A percentile compares a stretch with the other conserved stretches of the same genome.
These are phyloP conservation scores for Staurois parvus DNA, from an alignment of 2,797 vertebrate species.

Conservation along the genomic window DNA sequence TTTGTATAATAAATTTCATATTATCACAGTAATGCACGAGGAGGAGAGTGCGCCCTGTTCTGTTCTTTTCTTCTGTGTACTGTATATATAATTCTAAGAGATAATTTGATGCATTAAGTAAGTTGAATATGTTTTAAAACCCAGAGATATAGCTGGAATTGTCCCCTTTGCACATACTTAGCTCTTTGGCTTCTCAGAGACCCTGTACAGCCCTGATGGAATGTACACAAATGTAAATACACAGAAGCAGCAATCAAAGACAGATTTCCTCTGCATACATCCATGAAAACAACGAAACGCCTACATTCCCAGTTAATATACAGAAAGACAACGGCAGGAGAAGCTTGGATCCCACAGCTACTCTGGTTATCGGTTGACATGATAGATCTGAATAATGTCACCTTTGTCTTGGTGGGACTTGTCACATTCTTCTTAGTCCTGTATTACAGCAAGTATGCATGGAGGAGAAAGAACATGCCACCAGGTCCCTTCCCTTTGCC, in stretches of 20 bases:
- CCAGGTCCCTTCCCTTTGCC: constrained; percentile 37
- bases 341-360: background rate
- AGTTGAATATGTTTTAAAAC: too few relatives aligned
- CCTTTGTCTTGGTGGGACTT: background rate
- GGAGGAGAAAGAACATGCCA: constrained; percentile 18
- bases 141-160: too few relatives aligned
- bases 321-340: background rate
- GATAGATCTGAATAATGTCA: background rate
- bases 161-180: background rate
- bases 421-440: background rate
- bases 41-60: too few relatives aligned
- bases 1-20: too few relatives aligned
- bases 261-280: background rate
- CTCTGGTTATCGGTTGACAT: background rate
- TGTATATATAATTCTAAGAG: too few relatives aligned
- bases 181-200: background rate
- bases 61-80: too few relatives aligned
- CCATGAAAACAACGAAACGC: too few relatives aligned
- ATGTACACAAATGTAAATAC: constrained; percentile 13
- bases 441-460: background rate
- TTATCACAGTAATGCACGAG: too few relatives aligned
- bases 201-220: background rate
- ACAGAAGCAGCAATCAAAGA: background rate
- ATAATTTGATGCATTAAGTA: too few relatives aligned
- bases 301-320: constrained; percentile 10